These are phyloP conservation scores for Garra rufa DNA, from an alignment of 2,113 vertebrate species.

Conservation along the genomic window DNA sequence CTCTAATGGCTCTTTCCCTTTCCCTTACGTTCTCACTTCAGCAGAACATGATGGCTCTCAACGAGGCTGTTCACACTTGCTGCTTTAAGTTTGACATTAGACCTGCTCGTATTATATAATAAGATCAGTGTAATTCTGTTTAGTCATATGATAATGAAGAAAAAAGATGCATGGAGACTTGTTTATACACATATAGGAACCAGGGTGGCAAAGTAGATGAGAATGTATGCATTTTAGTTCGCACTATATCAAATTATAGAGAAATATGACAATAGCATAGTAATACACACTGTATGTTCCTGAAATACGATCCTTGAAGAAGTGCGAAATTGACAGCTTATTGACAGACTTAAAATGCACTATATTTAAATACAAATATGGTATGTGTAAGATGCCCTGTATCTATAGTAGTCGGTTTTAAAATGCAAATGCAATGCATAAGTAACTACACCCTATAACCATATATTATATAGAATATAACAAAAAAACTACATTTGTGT, in stretches of 20 bases:
- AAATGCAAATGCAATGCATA: background rate
- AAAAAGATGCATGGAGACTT: background rate
- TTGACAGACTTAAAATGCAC: background rate
- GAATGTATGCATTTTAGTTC: background rate
- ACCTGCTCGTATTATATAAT: background rate
- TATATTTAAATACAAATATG: background rate
- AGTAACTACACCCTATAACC: background rate
- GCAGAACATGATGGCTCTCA: background rate
- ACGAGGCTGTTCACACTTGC: constrained; percentile 31
- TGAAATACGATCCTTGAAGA: background rate
- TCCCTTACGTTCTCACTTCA: constrained; percentile 7
- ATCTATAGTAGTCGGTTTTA: background rate
- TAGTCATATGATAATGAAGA: background rate
- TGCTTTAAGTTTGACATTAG: background rate
- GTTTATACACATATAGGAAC: background rate
- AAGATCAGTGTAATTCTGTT: constrained; percentile 2
- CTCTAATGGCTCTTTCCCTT: background rate
- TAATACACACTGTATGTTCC: background rate
- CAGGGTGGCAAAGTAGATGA: background rate
- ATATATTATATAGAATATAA: too few species aligned
- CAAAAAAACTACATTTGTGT: too few species aligned
- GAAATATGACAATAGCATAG: background rate
- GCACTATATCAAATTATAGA: too few species aligned
- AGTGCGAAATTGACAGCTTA: background rate
- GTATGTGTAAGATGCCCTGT: background rate